Evolutionary conservation across 1,140 invertebrate genomes (phyloP).

Genomic region (Rhizoglyphus robini): DNA sequence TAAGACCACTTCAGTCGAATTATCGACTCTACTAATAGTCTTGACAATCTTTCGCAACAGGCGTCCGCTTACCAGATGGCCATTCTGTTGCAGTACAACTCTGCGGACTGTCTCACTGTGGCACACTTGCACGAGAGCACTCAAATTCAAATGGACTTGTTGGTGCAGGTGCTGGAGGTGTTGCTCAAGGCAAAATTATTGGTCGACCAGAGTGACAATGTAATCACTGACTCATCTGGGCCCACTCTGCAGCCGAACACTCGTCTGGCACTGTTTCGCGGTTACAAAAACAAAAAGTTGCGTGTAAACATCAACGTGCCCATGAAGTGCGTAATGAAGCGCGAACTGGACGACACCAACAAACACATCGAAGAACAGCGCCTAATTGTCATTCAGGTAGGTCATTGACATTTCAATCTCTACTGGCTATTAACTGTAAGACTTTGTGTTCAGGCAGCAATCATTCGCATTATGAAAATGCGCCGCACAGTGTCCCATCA

Average conservation of each 20-base stretch:
- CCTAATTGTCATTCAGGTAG: slow-evolving; percentile 71
- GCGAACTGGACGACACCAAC: slow-evolving; percentile 92
- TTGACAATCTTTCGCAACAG: slow-evolving; percentile 25
- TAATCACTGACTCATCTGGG: not conserved
- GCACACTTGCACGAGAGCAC: slow-evolving; percentile 74
- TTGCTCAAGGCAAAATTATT: slow-evolving; percentile 28
- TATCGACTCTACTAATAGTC: not conserved
- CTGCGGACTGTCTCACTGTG: slow-evolving; percentile 65
- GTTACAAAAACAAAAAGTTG: slow-evolving; percentile 69
- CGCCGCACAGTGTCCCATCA: slow-evolving; percentile 89
- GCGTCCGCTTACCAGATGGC: slow-evolving; percentile 98
- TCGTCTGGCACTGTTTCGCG: slow-evolving; percentile 23
- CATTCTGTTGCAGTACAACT: slow-evolving; percentile 86
- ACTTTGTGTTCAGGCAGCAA: slow-evolving; percentile 57
- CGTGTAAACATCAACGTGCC: slow-evolving; percentile 97
- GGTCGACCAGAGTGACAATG: slow-evolving; percentile 17
- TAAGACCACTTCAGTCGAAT: not conserved
- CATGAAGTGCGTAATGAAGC: slow-evolving; percentile 88
- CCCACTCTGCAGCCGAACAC: slow-evolving; percentile 22
- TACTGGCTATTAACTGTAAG: not conserved
- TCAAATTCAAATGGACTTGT: slow-evolving; percentile 55
- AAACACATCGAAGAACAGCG: slow-evolving; percentile 98
- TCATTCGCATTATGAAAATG: slow-evolving; percentile 99
- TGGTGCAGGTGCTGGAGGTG: slow-evolving; percentile 28
- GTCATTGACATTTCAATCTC: not conserved